A percentile compares a stretch with the other conserved stretches of the same genome.
Conservation (phyloP, 2,797 vertebrate genomes). For the Xiphophorus birchmanni region DNA sequence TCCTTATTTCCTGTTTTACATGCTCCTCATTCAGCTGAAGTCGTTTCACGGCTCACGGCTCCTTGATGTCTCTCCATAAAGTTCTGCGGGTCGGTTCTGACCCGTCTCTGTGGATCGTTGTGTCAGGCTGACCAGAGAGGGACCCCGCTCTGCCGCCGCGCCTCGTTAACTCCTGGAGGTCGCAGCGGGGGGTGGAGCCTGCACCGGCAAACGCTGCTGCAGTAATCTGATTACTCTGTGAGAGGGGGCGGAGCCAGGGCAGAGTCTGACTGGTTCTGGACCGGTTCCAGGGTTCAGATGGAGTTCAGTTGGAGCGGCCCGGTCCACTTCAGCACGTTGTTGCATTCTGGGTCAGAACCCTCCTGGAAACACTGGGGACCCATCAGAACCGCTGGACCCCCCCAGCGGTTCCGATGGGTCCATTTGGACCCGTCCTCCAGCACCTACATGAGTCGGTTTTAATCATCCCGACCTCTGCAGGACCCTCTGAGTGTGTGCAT, state of each 20-base stretch:
- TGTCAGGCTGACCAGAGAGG: constrained; percentile 63
- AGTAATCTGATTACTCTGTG: constrained; percentile 2
- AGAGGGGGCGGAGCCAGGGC: neutral
- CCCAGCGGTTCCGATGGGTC: neutral
- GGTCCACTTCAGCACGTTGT: no score
- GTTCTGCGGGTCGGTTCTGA: constrained; percentile 43
- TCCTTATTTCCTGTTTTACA: constrained; percentile 65
- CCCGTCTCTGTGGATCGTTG: constrained; percentile 37
- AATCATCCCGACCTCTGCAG: neutral
- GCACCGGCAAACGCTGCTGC: constrained; percentile 4
- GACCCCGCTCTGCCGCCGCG: constrained; percentile 47
- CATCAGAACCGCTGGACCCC: no score
- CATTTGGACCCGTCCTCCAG: neutral
- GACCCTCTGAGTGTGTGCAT: neutral
- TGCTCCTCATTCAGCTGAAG: constrained; percentile 61
- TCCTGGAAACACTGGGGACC: no score
- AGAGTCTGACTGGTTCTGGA: neutral
- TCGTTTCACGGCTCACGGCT: constrained; percentile 69
- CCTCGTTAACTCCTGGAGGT: constrained; percentile 64
- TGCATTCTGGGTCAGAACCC: neutral
- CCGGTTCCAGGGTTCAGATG: neutral
- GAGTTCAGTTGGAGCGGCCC: neutral
- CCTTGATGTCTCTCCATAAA: constrained; percentile 70
- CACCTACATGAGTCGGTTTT: neutral
- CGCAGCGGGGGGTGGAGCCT: constrained; percentile 22